Conservation (phyloP, 2,888 invertebrate species). For the Oasisia sp. region DNA sequence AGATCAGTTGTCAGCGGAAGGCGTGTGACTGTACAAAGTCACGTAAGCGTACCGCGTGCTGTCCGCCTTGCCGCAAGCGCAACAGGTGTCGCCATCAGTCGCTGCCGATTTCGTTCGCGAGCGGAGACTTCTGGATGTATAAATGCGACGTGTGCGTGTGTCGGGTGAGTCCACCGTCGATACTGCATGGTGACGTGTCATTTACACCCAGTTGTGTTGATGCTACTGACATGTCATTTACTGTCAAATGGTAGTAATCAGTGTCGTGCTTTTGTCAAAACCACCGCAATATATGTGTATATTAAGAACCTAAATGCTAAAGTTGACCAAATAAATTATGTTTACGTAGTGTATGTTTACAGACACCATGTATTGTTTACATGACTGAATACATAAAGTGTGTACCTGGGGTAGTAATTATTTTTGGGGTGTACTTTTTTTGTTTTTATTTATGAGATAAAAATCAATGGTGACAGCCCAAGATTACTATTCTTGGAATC, state of each 20-base stretch:
- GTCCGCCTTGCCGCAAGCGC: constrained; percentile 76
- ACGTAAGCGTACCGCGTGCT: constrained; percentile 72
- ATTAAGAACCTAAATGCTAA: too few species aligned
- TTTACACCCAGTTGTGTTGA: neutral
- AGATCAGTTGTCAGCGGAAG: constrained; percentile 75
- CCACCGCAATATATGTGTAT: neutral
- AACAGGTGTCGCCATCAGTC: constrained; percentile 80
- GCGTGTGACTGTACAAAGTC: constrained; percentile 75
- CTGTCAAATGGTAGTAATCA: neutral
- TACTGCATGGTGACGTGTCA: neutral
- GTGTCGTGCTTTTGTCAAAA: neutral
- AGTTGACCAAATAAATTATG: too few species aligned
- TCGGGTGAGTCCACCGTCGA: constrained; percentile 71
- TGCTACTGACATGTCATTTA: too few species aligned
- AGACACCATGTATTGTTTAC: too few species aligned
- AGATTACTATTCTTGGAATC: too few species aligned
- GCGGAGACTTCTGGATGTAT: constrained; percentile 89
- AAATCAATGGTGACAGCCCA: too few species aligned
- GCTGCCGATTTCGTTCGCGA: constrained; percentile 77
- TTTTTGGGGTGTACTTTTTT: neutral
- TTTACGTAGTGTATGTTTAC: too few species aligned
- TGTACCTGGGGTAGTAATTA: too few species aligned
- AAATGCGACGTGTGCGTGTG: constrained; percentile 94
- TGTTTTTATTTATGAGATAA: neutral
- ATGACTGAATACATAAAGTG: too few species aligned